Evolutionary conservation across 2,888 invertebrate genomes (phyloP).

Genomic region (Trichogramma evanescens): DNA sequence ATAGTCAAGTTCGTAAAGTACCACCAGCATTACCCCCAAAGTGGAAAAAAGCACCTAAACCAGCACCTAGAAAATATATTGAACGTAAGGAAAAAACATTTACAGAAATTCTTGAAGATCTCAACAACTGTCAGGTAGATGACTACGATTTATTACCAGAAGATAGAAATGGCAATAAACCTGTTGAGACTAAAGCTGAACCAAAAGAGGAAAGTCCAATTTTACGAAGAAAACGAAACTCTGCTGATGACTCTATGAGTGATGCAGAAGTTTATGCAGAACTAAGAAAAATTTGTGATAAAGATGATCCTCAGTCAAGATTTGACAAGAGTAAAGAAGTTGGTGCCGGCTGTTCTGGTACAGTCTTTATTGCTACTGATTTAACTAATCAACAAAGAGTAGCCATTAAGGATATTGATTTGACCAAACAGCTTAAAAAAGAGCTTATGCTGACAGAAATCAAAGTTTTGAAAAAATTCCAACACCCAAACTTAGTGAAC

Average conservation of each 20-base stretch:
- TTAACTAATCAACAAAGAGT: conserved; percentile 66
- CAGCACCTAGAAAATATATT: conserved; percentile 32
- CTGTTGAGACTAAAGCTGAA: conserved; percentile 7
- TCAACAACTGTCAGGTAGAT: conserved; percentile 29
- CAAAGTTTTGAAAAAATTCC: conserved; percentile 80
- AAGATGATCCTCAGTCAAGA: conserved; percentile 71
- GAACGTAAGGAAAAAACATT: conserved; percentile 36
- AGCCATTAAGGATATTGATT: conserved; percentile 93
- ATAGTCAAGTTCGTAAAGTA: conserved; percentile 32
- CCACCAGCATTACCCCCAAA: conserved; percentile 41
- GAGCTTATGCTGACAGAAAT: conserved; percentile 94
- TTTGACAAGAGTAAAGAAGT: conserved; percentile 79
- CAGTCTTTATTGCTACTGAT: conserved; percentile 84
- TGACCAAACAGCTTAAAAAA: conserved; percentile 90
- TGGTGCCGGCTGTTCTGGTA: conserved; percentile 88
- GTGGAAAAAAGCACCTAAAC: conserved; percentile 33
- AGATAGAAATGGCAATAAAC: conserved; percentile 18
- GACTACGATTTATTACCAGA: conserved; percentile 25
- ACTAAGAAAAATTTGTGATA: conserved; percentile 71
- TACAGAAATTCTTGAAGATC: conserved; percentile 39
- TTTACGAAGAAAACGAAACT: conserved; percentile 55
- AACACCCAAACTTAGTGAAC: conserved; percentile 92
- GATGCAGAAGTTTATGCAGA: conserved; percentile 74
- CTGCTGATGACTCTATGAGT: conserved; percentile 52
- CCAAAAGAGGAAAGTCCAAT: conserved; percentile 53